Base-by-base conservation (phyloP, 2,113 vertebrate genomes). In the Octodon degus region DNA sequence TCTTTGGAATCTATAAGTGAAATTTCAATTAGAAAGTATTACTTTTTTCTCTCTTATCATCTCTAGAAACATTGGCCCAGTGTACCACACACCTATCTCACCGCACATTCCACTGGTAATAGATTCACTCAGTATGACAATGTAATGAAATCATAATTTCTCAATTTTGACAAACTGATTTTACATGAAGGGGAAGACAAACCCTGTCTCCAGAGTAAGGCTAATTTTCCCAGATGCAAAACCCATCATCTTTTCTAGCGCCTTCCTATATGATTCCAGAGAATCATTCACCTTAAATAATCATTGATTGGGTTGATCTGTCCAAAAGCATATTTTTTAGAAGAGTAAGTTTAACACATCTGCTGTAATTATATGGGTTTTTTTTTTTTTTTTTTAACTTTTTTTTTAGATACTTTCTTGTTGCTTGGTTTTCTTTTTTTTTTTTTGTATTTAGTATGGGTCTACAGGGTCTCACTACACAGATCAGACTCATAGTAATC, bases 1-100 rank as follows among this genome's bases (percentile, higher is more conserved):
- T 37, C 89, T 89, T 50, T 50, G 32, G 65, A 83, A 74, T 72
- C 65, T 68, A 47, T 76, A 92, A 86, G 43, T 30, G 72, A 96
- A 91, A 68, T 32, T 93, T 74, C 25, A 79, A 16, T 32, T 25
- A 22, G 77, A 86, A 74, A 96, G 3, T 0, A 4, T 0, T 0
- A 6, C 34, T 24, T 63, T 47, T 90, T 2, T 81, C 86, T 87
- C 7, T 0, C 0, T 27, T 50, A n/a, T 63, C 0, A 11, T 77
- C 27, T 50, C 43, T 55, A 60, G 22, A 89, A 94, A 70, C 43
- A 63, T 37, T 72, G 34, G 11, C 34, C 40, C 25, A 55, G 32
- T 43, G 25, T 62, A 27, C 53, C 12, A 76, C 8, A 60, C 5
- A 70, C 53, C 47, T 37, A 85, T 74, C 27, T 55, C 22, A 90